These are phyloP conservation scores for Aquatica leii DNA, from an alignment of 2,888 invertebrate species.

Conservation along the genomic window DNA sequence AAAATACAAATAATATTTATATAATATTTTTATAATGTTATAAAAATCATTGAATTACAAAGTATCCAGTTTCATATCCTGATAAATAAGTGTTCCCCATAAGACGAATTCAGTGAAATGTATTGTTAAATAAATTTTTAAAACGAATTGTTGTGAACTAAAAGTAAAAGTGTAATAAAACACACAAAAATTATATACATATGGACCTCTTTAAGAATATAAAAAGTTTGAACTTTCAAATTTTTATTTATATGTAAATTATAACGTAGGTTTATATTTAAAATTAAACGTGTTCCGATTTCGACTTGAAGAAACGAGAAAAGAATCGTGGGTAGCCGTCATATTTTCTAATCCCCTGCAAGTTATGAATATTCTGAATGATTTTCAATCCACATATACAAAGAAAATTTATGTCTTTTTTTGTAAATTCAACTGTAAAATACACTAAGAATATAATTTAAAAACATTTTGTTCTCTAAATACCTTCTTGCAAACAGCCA, in stretches of 20 bases:
- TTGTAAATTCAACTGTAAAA: constrained; percentile 3
- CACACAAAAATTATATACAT: neutral
- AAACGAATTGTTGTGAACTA: too few species aligned
- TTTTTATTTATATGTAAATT: constrained; percentile 5
- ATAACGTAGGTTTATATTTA: constrained; percentile 4
- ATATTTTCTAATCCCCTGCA: constrained; percentile 3
- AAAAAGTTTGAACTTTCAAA: constrained; percentile 4
- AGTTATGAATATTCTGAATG: constrained; percentile 9
- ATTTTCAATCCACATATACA: constrained; percentile 5
- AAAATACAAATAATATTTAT: too few species aligned
- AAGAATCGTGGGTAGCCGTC: constrained; percentile 9
- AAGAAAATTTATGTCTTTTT: constrained; percentile 1
- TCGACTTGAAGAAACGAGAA: constrained; percentile 1
- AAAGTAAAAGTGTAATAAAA: too few species aligned
- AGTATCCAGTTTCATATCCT: too few species aligned
- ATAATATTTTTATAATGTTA: too few species aligned
- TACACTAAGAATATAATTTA: neutral
- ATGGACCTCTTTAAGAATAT: neutral
- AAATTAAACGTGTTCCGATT: constrained; percentile 1
- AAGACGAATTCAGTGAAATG: too few species aligned
- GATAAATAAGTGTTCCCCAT: too few species aligned
- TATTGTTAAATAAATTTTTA: too few species aligned
- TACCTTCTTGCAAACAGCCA: neutral
- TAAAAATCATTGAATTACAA: too few species aligned
- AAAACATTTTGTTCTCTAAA: neutral